Conservation (phyloP, 1,140 invertebrate genomes). For the Varroa destructor region DNA sequence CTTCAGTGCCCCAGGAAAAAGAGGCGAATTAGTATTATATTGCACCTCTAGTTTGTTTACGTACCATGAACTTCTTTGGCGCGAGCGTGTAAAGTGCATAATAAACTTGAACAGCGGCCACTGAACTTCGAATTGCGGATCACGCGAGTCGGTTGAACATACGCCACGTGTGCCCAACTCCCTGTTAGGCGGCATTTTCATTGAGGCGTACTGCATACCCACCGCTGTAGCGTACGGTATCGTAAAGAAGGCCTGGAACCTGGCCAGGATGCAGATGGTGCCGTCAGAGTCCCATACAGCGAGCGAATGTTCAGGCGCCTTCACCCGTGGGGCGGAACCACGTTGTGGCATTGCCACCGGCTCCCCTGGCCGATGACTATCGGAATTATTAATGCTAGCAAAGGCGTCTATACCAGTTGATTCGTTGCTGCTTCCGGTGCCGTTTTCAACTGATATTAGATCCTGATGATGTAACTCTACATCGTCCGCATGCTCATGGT, state of each 20-base stretch:
- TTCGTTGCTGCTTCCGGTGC: too few relatives aligned
- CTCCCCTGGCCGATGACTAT: background rate
- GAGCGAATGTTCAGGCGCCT: constrained; percentile 19
- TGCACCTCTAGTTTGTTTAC: constrained; percentile 35
- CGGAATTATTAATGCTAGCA: background rate
- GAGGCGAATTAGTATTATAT: constrained; percentile 36
- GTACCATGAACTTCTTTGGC: constrained; percentile 34
- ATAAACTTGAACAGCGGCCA: constrained; percentile 17
- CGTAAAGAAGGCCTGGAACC: constrained; percentile 36
- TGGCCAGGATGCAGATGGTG: constrained; percentile 37
- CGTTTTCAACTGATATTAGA: too few relatives aligned
- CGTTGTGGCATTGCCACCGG: constrained; percentile 3
- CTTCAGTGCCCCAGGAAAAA: constrained; percentile 36
- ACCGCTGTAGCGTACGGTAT: constrained; percentile 34
- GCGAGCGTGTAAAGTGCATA: constrained; percentile 28
- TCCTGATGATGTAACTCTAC: too few relatives aligned
- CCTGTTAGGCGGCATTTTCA: constrained; percentile 22
- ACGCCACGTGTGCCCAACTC: background rate
- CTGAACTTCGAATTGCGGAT: background rate
- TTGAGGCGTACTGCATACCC: constrained; percentile 32
- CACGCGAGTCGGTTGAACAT: background rate
- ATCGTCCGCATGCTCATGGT: constrained; percentile 21
- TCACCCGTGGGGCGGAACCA: background rate
- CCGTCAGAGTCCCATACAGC: constrained; percentile 36
- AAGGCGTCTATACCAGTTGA: background rate